phyloP scores from a whole-genome alignment of 2,888 invertebrate genomes.

The Drosophila neoperkinsi region DNA sequence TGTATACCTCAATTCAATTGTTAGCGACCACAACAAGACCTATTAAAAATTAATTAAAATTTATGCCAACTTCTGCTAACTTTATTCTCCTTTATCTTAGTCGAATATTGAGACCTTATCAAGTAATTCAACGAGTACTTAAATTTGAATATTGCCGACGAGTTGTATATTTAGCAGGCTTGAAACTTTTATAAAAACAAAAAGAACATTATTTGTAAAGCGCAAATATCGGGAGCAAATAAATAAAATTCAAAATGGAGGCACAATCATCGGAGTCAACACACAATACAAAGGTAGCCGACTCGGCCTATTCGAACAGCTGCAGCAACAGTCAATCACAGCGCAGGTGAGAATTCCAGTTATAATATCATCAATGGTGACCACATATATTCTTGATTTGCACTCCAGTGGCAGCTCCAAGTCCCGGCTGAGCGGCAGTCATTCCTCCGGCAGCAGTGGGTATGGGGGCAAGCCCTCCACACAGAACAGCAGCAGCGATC shows the following conservation, averaged over 20 bases:
- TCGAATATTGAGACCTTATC: background rate
- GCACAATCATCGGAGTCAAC: slow-evolving; percentile 83
- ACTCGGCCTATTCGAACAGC: slow-evolving; percentile 93
- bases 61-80: background rate
- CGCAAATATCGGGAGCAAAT: background rate
- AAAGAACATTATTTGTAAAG: background rate
- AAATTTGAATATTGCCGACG: background rate
- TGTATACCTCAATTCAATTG: background rate
- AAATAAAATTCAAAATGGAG: slow-evolving; percentile 73
- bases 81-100: background rate
- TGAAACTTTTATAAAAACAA: background rate
- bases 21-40: background rate
- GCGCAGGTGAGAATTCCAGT: slow-evolving; percentile 87
- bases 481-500: slow-evolving; percentile 85
- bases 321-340: slow-evolving; percentile 93
- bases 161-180: background rate
- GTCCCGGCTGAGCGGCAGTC: slow-evolving; percentile 91
- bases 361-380: background rate
- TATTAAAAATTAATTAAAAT: background rate
- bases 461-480: slow-evolving; percentile 90
- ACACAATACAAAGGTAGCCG: slow-evolving; percentile 87
- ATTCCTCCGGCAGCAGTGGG: slow-evolving; percentile 92
- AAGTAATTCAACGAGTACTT: background rate
- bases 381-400: background rate
- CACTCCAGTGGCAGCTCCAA: slow-evolving; percentile 89